These are phyloP conservation scores for Macaria liturata DNA, from an alignment of 2,888 invertebrate genomes.

Conservation along the genomic window DNA sequence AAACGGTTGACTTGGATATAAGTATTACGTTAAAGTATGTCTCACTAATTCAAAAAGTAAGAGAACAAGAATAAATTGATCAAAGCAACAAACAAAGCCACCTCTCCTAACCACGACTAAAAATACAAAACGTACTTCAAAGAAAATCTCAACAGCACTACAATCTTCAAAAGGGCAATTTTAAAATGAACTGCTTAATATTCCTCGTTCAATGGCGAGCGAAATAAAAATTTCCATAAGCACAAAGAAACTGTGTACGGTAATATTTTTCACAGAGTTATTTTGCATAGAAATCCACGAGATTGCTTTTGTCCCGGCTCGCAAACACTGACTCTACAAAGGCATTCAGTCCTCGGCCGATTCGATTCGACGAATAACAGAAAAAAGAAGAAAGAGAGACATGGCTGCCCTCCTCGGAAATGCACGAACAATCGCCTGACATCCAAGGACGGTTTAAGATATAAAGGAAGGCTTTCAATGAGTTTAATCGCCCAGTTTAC, in stretches of 20 bases:
- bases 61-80: not conserved
- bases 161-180: conserved; percentile 28
- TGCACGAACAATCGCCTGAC: conserved; percentile 4
- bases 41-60: too few relatives aligned
- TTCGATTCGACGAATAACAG: conserved; percentile 49
- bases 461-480: not conserved
- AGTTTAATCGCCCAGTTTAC: not conserved
- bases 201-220: conserved; percentile 32
- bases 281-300: conserved; percentile 69
- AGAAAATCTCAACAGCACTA: conserved; percentile 20
- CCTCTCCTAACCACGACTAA: not conserved
- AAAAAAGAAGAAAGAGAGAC: conserved; percentile 23
- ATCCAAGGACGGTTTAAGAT: conserved; percentile 2
- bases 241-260: conserved; percentile 64
- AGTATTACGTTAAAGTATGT: too few relatives aligned
- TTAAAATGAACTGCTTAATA: conserved; percentile 34
- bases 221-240: conserved; percentile 62
- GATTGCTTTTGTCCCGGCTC: conserved; percentile 70
- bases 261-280: conserved; percentile 66
- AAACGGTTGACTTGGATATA: too few relatives aligned
- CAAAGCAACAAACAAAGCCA: conserved; percentile 9
- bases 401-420: conserved; percentile 1
- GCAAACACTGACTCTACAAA: conserved; percentile 70
- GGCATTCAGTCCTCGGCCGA: conserved; percentile 49
- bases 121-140: conserved; percentile 4